Conservation (phyloP, 1,140 invertebrate genomes). For the Cyclargus thomasi region DNA sequence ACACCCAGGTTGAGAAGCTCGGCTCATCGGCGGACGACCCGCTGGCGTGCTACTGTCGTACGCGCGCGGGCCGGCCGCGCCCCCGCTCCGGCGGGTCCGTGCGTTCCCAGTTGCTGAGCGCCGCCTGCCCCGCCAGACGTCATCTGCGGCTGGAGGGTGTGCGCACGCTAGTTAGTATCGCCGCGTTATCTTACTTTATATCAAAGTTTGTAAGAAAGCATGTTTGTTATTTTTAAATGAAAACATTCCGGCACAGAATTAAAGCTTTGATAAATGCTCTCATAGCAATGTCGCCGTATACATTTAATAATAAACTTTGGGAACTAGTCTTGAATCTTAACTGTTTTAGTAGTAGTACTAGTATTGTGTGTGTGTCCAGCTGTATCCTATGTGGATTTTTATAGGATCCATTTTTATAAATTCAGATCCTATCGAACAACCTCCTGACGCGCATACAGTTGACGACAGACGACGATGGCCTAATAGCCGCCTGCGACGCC, state of each 20-base stretch:
- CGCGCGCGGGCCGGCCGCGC: conserved; percentile 44
- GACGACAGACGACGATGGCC: conserved; percentile 83
- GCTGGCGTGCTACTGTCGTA: conserved; percentile 78
- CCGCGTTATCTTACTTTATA: too few species aligned
- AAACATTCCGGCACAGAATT: too few species aligned
- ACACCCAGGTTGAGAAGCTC: conserved; percentile 52
- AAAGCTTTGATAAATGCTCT: too few species aligned
- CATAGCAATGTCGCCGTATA: too few species aligned
- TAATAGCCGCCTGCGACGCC: conserved; percentile 35
- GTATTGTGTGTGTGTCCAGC: too few species aligned
- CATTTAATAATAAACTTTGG: too few species aligned
- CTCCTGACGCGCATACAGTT: conserved; percentile 84
- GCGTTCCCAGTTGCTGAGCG: conserved; percentile 83
- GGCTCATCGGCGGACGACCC: conserved; percentile 51
- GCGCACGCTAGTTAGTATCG: conserved; percentile 79
- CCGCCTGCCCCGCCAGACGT: conserved; percentile 87
- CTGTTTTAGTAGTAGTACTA: too few species aligned
- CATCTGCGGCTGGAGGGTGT: conserved; percentile 88
- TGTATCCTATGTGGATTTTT: too few species aligned
- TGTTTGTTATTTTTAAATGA: too few species aligned
- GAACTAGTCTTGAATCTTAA: too few species aligned
- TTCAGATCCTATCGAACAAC: conserved; percentile 89
- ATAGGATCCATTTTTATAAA: conserved; percentile 11
- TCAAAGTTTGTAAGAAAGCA: too few species aligned
- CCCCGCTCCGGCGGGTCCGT: conserved; percentile 75